phyloP scores from a whole-genome alignment of 2,113 vertebrate genomes.

The Taxidea taxus region DNA sequence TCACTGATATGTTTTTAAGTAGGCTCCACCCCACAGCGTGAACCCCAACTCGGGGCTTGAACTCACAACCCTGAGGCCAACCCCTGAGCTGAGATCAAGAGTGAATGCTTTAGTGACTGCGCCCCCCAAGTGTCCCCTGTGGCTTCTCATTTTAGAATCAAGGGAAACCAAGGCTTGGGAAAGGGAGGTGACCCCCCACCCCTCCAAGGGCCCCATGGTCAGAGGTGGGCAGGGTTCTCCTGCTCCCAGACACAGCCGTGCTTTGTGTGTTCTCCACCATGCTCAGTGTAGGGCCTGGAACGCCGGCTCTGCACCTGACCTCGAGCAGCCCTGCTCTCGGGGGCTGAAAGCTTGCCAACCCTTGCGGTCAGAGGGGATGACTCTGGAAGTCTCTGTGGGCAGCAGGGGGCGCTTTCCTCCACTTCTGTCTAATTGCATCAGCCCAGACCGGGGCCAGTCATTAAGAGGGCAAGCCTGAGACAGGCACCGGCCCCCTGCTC shows the following conservation, averaged over 20 bases:
- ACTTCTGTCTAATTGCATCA: not conserved
- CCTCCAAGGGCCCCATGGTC: not conserved
- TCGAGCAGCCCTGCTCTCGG: not conserved
- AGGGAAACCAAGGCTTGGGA: not conserved
- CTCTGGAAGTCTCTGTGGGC: not conserved
- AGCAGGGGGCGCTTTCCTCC: fast-evolving
- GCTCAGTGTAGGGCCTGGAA: not conserved
- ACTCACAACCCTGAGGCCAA: not conserved
- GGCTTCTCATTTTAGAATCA: not conserved
- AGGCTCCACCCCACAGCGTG: not conserved
- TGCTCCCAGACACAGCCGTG: not conserved
- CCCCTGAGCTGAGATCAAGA: not conserved
- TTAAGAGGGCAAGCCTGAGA: not conserved
- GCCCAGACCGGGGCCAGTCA: not conserved
- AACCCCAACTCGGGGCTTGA: not conserved
- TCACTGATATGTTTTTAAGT: not conserved
- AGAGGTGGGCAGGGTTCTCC: not conserved
- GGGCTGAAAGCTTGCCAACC: not conserved
- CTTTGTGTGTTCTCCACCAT: not conserved
- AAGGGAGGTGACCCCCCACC: not conserved
- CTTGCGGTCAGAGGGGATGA: not conserved
- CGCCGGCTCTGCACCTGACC: not conserved
- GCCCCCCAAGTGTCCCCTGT: not conserved
- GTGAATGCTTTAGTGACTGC: not conserved
- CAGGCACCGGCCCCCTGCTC: not conserved